Conservation (phyloP, 1,140 invertebrate genomes). For the Temnothorax nylanderi region DNA sequence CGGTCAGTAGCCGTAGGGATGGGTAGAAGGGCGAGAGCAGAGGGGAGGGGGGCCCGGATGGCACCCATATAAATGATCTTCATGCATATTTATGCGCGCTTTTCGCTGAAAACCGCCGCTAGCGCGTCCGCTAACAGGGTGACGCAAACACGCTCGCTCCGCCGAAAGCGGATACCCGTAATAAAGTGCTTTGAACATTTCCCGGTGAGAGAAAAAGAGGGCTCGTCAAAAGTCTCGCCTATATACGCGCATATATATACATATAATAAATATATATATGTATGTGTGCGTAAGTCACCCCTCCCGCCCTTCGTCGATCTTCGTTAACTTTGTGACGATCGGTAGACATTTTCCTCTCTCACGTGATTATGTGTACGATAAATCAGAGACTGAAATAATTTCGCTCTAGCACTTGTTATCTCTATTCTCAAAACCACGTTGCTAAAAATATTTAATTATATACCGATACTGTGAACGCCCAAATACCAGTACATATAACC, state of each 20-base stretch:
- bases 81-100: constrained; percentile 85
- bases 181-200: constrained; percentile 82
- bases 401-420: neutral
- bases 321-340: constrained; percentile 10
- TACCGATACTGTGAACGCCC: neutral
- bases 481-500: neutral
- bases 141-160: constrained; percentile 78
- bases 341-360: neutral
- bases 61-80: constrained; percentile 83
- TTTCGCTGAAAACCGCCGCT: constrained; percentile 82
- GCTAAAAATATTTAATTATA: neutral
- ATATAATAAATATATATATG: constrained; percentile 33
- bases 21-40: constrained; percentile 33
- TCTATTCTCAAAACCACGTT: neutral
- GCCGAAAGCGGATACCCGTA: constrained; percentile 80
- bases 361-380: constrained; percentile 42
- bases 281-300: constrained; percentile 19
- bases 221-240: constrained; percentile 6
- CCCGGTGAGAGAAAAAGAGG: constrained; percentile 59
- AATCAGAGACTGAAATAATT: constrained; percentile 5
- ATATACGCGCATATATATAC: constrained; percentile 14
- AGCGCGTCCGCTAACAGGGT: constrained; percentile 79
- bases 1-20: constrained; percentile 44
- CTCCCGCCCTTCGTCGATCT: neutral
- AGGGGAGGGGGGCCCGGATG: constrained; percentile 16